Percentiles rank a stretch among this genome's conserved stretches.
Conservation (phyloP, 2,797 vertebrate species). For the Anguilla megastoma region DNA sequence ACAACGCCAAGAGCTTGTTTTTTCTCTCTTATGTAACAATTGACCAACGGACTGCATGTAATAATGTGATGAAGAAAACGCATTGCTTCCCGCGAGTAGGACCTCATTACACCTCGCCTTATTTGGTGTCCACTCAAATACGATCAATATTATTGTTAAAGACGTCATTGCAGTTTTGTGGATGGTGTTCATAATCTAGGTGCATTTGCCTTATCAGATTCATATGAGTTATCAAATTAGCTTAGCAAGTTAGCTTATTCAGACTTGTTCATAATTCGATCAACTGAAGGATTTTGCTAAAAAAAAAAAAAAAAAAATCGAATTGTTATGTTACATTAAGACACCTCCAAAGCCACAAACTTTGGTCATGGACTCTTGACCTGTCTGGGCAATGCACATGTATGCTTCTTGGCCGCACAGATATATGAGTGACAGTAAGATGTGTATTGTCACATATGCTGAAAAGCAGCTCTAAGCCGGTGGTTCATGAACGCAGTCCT, state of each 20-base stretch:
- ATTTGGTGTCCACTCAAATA: neutral
- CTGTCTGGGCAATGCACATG: neutral
- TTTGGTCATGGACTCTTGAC: neutral
- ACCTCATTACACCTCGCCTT: neutral
- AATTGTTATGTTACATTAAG: neutral
- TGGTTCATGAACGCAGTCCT: too few relatives aligned
- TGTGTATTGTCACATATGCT: neutral
- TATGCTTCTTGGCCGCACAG: neutral
- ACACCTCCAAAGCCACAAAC: neutral
- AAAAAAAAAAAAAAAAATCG: neutral
- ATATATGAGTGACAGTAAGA: neutral
- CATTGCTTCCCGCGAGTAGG: neutral
- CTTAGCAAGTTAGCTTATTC: neutral
- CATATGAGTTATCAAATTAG: neutral
- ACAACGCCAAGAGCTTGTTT: neutral
- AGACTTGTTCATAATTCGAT: neutral
- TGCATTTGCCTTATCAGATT: neutral
- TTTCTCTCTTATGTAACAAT: slow-evolving; percentile 9
- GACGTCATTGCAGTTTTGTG: neutral
- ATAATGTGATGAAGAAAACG: neutral
- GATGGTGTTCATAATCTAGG: neutral
- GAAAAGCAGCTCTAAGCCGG: too few relatives aligned
- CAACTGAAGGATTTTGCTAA: neutral
- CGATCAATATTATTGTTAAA: neutral
- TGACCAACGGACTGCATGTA: neutral